These are phyloP conservation scores for Julus scanicus DNA, from an alignment of 2,888 invertebrate species.

Conservation along the genomic window DNA sequence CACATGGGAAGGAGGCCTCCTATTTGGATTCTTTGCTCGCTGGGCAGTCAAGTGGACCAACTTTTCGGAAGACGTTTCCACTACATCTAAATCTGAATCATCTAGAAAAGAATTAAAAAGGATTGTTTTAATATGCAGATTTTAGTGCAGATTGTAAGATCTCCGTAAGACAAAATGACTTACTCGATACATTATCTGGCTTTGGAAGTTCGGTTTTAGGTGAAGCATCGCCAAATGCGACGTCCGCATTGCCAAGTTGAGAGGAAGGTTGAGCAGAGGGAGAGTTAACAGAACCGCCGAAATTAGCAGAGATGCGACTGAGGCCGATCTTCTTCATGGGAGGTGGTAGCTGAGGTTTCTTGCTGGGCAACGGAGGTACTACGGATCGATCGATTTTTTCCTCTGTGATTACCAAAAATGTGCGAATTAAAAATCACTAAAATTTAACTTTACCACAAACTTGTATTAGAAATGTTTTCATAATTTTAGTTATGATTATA, in stretches of 20 bases:
- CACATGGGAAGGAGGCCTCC: slow-evolving; percentile 74
- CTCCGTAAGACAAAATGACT: background rate
- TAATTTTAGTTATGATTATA: too few species aligned
- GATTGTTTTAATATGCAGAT: background rate
- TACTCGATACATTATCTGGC: slow-evolving; percentile 53
- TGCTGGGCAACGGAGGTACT: slow-evolving; percentile 59
- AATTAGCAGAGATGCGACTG: slow-evolving; percentile 34
- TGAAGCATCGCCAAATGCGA: slow-evolving; percentile 41
- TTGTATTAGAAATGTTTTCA: too few species aligned
- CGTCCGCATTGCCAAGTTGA: slow-evolving; percentile 1
- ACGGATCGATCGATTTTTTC: slow-evolving; percentile 58
- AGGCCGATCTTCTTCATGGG: slow-evolving; percentile 62
- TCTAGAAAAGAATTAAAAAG: slow-evolving; percentile 10
- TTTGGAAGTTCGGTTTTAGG: slow-evolving; percentile 51
- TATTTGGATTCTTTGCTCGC: slow-evolving; percentile 73
- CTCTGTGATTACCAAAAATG: background rate
- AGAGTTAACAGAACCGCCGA: slow-evolving; percentile 56
- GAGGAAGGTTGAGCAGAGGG: slow-evolving; percentile 58
- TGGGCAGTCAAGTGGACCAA: slow-evolving; percentile 65
- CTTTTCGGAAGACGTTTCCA: slow-evolving; percentile 63
- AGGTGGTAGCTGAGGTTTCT: slow-evolving; percentile 64
- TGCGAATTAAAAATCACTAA: background rate
- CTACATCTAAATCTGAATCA: slow-evolving; percentile 62
- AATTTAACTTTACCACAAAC: too few species aligned
- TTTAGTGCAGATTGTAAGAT: background rate